Percentiles rank a stretch among this genome's conserved stretches.
These are phyloP conservation scores for Crossocerus cetratus DNA, from an alignment of 2,888 invertebrate genomes.

Conservation along the genomic window DNA sequence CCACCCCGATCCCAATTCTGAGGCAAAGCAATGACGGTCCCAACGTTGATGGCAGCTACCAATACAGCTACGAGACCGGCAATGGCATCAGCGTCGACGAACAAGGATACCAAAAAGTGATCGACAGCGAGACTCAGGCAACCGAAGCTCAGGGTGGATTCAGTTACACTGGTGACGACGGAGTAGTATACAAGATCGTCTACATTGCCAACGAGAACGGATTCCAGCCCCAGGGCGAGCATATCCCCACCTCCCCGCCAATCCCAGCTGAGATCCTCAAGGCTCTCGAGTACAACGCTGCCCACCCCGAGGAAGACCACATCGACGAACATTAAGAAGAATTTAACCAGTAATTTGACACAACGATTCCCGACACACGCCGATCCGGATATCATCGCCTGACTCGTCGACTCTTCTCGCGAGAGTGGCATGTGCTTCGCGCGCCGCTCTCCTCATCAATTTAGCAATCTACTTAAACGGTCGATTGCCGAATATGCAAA, in stretches of 20 bases:
- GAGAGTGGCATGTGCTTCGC: not conserved
- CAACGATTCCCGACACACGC: not conserved
- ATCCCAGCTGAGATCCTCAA: slow-evolving; percentile 73
- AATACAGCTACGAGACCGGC: slow-evolving; percentile 76
- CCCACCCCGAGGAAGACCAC: slow-evolving; percentile 68
- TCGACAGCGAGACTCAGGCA: slow-evolving; percentile 79
- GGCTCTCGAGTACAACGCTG: slow-evolving; percentile 73
- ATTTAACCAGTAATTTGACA: not conserved
- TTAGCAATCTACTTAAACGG: no score
- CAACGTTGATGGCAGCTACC: slow-evolving; percentile 72
- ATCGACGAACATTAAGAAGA: slow-evolving; percentile 26
- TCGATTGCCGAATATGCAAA: no score
- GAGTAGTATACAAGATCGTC: slow-evolving; percentile 79
- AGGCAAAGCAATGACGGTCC: slow-evolving; percentile 70
- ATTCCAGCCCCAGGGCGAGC: slow-evolving; percentile 81
- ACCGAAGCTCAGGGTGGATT: slow-evolving; percentile 77
- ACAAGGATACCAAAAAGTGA: slow-evolving; percentile 79
- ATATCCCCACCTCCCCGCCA: slow-evolving; percentile 68
- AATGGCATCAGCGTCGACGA: slow-evolving; percentile 78
- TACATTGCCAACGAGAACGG: slow-evolving; percentile 85
- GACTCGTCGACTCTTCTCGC: not conserved
- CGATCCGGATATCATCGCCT: not conserved
- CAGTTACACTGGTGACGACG: slow-evolving; percentile 81
- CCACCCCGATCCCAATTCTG: slow-evolving; percentile 66
- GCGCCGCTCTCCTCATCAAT: no score